phyloP scores from a whole-genome alignment of 2,888 invertebrate species.

The Ormyrus nitidulus region DNA sequence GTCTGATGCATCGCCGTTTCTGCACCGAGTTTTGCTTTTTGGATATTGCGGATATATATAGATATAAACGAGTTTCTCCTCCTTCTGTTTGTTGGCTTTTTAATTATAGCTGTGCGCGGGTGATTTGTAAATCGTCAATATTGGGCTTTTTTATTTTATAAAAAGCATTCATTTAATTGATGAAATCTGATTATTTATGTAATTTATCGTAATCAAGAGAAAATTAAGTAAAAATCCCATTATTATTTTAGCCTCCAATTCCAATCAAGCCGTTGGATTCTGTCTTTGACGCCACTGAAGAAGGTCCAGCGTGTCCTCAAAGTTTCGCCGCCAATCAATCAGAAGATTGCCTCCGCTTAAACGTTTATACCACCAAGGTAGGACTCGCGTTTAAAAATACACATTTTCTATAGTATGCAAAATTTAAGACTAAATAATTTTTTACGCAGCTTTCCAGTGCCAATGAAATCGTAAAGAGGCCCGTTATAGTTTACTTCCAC shows the following conservation, averaged over 20 bases:
- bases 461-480: constrained; percentile 64
- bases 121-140: too few relatives aligned
- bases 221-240: too few relatives aligned
- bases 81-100: too few relatives aligned
- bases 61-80: too few relatives aligned
- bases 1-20: too few relatives aligned
- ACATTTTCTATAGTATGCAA: background rate
- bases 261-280: constrained; percentile 76
- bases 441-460: constrained; percentile 31
- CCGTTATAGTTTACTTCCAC: constrained; percentile 82
- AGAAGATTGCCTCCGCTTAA: constrained; percentile 82
- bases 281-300: constrained; percentile 78
- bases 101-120: too few relatives aligned
- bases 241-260: constrained; percentile 75
- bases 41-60: too few relatives aligned
- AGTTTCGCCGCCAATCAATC: constrained; percentile 72
- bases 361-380: constrained; percentile 79
- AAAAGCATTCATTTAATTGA: too few relatives aligned
- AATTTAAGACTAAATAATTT: background rate
- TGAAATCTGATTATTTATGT: too few relatives aligned
- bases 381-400: background rate
- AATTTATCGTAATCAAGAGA: too few relatives aligned
- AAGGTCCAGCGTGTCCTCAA: constrained; percentile 79
- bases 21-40: too few relatives aligned
- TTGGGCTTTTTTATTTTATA: too few relatives aligned